phyloP scores from a whole-genome alignment of 2,888 invertebrate genomes.

The Leuctra nigra region DNA sequence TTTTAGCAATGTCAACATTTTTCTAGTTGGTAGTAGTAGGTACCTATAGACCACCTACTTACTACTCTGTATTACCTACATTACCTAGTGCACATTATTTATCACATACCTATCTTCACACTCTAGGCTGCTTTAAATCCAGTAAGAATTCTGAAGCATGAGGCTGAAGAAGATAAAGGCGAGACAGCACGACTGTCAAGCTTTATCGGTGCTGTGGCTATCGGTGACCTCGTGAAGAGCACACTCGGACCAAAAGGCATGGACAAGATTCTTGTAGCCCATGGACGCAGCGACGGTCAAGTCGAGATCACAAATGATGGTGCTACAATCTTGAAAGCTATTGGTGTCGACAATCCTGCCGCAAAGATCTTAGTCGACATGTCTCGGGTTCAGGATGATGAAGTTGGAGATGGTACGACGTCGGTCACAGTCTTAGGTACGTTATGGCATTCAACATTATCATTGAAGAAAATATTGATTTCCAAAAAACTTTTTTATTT shows the following conservation, averaged over 20 bases:
- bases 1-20: too few relatives aligned
- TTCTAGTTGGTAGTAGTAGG: too few relatives aligned
- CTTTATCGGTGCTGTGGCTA: constrained; percentile 97
- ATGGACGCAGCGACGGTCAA: constrained; percentile 68
- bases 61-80: too few relatives aligned
- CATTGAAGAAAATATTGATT: background rate
- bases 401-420: constrained; percentile 99
- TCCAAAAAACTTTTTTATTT: too few relatives aligned
- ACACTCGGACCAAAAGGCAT: constrained; percentile 99
- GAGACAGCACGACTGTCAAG: constrained; percentile 96
- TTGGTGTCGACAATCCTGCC: constrained; percentile 98
- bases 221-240: constrained; percentile 96
- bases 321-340: constrained; percentile 92
- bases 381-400: constrained; percentile 97
- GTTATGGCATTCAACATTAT: constrained; percentile 20
- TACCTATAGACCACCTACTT: too few relatives aligned
- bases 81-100: too few relatives aligned
- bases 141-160: constrained; percentile 87
- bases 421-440: constrained; percentile 88
- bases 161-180: constrained; percentile 96
- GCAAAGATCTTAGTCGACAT: constrained; percentile 99
- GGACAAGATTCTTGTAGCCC: constrained; percentile 84
- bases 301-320: constrained; percentile 99
- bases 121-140: constrained; percentile 83
- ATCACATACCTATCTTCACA: too few relatives aligned